Evolutionary conservation across 1,140 invertebrate genomes (phyloP).

Genomic region (Idris sp.): DNA sequence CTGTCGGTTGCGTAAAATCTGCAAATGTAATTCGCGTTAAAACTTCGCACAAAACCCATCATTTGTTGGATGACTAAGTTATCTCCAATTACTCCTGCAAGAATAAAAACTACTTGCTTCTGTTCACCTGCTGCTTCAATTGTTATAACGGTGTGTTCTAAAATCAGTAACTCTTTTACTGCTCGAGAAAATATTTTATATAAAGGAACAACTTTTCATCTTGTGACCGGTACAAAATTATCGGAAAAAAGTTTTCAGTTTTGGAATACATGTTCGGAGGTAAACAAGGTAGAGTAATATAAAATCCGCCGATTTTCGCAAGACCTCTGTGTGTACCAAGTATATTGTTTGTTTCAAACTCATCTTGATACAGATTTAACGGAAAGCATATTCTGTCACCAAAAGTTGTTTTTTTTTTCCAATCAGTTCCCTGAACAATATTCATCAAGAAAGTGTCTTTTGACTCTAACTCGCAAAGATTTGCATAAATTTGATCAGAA

Average conservation of each 20-base stretch:
- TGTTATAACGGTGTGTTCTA: slow-evolving; percentile 26
- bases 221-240: slow-evolving; percentile 33
- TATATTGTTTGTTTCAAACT: too few species aligned
- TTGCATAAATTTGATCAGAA: slow-evolving; percentile 17
- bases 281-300: slow-evolving; percentile 37
- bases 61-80: slow-evolving; percentile 41
- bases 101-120: slow-evolving; percentile 16
- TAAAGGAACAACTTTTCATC: slow-evolving; percentile 36
- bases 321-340: slow-evolving; percentile 20
- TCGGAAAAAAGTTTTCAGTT: slow-evolving; percentile 52
- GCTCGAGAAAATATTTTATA: slow-evolving; percentile 40
- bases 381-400: slow-evolving; percentile 15
- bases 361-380: slow-evolving; percentile 9
- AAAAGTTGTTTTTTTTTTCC: slow-evolving; percentile 29
- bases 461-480: slow-evolving; percentile 31
- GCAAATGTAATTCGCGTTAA: slow-evolving; percentile 28
- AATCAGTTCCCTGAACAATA: slow-evolving; percentile 38
- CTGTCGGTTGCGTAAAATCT: too few species aligned
- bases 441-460: slow-evolving; percentile 28
- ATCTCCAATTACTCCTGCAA: slow-evolving; percentile 22
- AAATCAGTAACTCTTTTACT: slow-evolving; percentile 38
- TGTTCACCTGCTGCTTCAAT: slow-evolving; percentile 7
- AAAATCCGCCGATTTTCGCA: slow-evolving; percentile 41
- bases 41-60: slow-evolving; percentile 42
- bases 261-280: slow-evolving; percentile 34